Conservation (phyloP, 2,888 invertebrate species). For the Drosophila borealis region DNA sequence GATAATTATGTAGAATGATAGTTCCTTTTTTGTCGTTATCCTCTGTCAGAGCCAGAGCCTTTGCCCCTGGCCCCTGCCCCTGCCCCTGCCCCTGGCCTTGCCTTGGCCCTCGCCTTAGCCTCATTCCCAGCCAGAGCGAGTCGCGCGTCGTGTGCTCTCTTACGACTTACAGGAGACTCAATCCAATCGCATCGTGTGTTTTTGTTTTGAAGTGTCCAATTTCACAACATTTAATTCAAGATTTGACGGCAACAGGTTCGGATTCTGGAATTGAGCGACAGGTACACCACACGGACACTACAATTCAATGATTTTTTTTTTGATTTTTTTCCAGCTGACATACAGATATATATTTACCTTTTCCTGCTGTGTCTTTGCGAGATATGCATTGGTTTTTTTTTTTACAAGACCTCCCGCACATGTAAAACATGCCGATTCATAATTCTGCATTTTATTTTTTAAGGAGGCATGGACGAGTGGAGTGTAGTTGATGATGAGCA, state of each 20-base stretch:
- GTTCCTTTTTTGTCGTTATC: constrained; percentile 64
- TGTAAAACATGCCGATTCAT: constrained; percentile 83
- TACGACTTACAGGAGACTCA: constrained; percentile 48
- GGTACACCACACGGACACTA: constrained; percentile 53
- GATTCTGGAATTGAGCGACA: constrained; percentile 64
- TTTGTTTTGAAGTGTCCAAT: constrained; percentile 77
- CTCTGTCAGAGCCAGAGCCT: constrained; percentile 2
- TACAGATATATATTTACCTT: constrained; percentile 9
- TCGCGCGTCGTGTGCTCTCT: constrained; percentile 38
- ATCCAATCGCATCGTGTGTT: constrained; percentile 38
- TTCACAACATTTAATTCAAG: constrained; percentile 80
- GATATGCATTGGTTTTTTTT: constrained; percentile 13
- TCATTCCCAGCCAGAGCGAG: constrained; percentile 4
- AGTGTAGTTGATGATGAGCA: constrained; percentile 51
- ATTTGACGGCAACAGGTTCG: constrained; percentile 70
- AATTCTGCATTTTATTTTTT: constrained; percentile 74
- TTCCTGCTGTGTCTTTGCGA: constrained; percentile 16
- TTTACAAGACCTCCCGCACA: constrained; percentile 81
- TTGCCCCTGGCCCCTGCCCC: constrained; percentile 2
- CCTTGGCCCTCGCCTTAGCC: constrained; percentile 2
- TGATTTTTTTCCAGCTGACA: constrained; percentile 7
- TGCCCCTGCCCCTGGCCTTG: neutral
- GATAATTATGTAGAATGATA: constrained; percentile 82
- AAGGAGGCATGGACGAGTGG: constrained; percentile 58
- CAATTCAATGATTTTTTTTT: constrained; percentile 34